phyloP scores from a whole-genome alignment of 2,113 vertebrate genomes.

The Gadus macrocephalus region DNA sequence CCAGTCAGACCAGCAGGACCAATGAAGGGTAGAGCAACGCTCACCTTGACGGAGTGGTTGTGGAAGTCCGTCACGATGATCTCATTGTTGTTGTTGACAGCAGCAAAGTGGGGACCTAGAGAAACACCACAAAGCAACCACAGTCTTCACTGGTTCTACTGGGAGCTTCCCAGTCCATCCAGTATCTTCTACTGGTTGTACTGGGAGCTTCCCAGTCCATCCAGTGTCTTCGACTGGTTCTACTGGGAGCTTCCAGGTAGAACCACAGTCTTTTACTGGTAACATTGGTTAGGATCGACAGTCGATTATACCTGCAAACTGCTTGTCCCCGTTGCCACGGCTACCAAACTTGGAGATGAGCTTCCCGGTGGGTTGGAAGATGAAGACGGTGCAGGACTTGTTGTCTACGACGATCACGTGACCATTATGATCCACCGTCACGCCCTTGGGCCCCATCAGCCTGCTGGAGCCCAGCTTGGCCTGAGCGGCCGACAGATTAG shows the following conservation, averaged over 20 bases:
- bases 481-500: slow-evolving; percentile 58
- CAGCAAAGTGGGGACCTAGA: slow-evolving; percentile 90
- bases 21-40: neutral
- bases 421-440: slow-evolving; percentile 93
- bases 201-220: neutral
- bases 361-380: slow-evolving; percentile 94
- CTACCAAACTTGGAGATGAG: slow-evolving; percentile 94
- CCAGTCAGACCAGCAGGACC: neutral
- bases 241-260: neutral
- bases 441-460: slow-evolving; percentile 96
- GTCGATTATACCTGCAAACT: slow-evolving; percentile 88
- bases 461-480: slow-evolving; percentile 94
- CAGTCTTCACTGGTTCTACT: neutral
- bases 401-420: slow-evolving; percentile 98
- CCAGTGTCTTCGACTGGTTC: neutral
- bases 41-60: slow-evolving; percentile 98
- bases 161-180: neutral
- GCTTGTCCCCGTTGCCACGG: slow-evolving; percentile 93
- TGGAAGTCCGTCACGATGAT: slow-evolving; percentile 98
- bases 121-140: neutral
- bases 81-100: slow-evolving; percentile 97
- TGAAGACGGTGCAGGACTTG: slow-evolving; percentile 96
- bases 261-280: slow-evolving; percentile 4
- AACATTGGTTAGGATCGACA: neutral
- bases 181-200: neutral